phyloP scores from a whole-genome alignment of 2,888 invertebrate species.

The Lasioglossum morio region DNA sequence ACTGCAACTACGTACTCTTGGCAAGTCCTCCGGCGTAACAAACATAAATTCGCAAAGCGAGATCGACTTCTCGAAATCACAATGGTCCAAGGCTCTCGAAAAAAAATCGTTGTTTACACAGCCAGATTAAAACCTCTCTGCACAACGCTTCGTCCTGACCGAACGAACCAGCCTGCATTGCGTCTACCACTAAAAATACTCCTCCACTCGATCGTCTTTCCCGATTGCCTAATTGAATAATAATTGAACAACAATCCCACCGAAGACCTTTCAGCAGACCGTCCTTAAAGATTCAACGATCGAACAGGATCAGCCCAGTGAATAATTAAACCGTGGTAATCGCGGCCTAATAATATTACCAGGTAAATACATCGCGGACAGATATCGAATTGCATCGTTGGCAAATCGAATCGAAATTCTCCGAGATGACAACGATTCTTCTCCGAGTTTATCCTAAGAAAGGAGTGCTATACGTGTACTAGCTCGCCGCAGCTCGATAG shows the following conservation, averaged over 20 bases:
- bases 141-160: background rate
- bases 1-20: no score
- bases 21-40: background rate
- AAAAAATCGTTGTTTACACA: background rate
- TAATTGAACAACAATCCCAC: background rate
- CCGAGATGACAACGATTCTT: background rate
- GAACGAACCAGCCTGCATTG: background rate
- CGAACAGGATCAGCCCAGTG: background rate
- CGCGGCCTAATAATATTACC: background rate
- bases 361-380: background rate
- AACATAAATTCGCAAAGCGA: background rate
- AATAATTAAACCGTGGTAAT: background rate
- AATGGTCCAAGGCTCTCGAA: background rate
- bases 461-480: background rate
- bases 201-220: background rate
- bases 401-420: background rate
- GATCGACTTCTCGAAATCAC: no score
- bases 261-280: background rate
- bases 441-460: background rate
- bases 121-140: background rate
- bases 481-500: background rate
- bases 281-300: background rate
- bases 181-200: background rate
- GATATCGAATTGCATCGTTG: background rate
- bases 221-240: background rate